These are phyloP conservation scores for Lamproptera curius DNA, from an alignment of 2,888 invertebrate species.

Conservation along the genomic window DNA sequence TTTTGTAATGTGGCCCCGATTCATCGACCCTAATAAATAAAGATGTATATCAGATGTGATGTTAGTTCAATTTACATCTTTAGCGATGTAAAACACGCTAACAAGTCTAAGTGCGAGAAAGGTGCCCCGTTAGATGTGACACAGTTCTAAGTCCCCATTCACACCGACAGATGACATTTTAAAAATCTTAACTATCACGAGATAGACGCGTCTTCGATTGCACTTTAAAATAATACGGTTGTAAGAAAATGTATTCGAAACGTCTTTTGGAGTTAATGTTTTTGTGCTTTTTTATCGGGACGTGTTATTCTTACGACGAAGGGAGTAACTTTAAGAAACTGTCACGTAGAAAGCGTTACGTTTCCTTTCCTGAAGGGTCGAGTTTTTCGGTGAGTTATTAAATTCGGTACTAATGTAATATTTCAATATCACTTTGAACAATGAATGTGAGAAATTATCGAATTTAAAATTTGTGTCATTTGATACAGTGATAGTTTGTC, in stretches of 20 bases:
- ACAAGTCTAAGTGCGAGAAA: slow-evolving; percentile 15
- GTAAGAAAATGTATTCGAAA: neutral
- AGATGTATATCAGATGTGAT: slow-evolving; percentile 11
- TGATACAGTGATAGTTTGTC: too few species aligned
- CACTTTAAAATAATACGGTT: too few species aligned
- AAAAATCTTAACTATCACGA: neutral
- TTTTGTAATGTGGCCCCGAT: slow-evolving; percentile 5
- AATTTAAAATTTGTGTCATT: too few species aligned
- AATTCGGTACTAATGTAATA: too few species aligned
- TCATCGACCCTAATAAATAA: slow-evolving; percentile 15
- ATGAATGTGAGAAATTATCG: too few species aligned
- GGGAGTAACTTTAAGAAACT: slow-evolving; percentile 50
- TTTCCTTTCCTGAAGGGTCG: slow-evolving; percentile 84
- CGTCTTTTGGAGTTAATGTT: slow-evolving; percentile 12
- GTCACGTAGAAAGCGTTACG: slow-evolving; percentile 79
- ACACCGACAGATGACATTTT: slow-evolving; percentile 4
- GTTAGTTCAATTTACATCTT: slow-evolving; percentile 16
- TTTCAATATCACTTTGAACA: too few species aligned
- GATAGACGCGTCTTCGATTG: neutral
- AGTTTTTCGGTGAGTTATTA: slow-evolving; percentile 80
- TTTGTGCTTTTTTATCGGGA: slow-evolving; percentile 29
- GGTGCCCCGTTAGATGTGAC: slow-evolving; percentile 23
- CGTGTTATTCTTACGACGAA: slow-evolving; percentile 28
- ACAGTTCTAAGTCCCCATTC: slow-evolving; percentile 13
- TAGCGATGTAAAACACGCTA: slow-evolving; percentile 7